Percentiles rank a stretch among this genome's conserved stretches.
phyloP scores from a whole-genome alignment of 1,140 invertebrate genomes.

The Myzus persicae region DNA sequence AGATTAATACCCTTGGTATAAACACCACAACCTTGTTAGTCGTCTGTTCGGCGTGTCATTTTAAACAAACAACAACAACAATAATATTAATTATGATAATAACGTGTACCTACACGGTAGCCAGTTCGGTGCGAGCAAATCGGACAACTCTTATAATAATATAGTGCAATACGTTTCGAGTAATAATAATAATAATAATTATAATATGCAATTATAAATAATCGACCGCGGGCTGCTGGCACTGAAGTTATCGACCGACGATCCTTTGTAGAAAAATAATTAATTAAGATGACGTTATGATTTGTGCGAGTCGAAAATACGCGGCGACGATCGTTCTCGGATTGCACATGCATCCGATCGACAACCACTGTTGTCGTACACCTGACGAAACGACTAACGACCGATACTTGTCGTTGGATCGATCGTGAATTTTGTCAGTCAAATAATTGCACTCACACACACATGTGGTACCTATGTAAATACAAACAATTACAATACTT shows the following conservation, averaged over 20 bases:
- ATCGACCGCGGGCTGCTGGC: background rate
- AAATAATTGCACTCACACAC: background rate
- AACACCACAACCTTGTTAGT: background rate
- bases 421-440: background rate
- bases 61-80: background rate
- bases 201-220: background rate
- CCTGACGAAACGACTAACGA: background rate
- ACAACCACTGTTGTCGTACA: background rate
- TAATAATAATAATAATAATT: background rate
- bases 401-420: background rate
- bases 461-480: conserved; percentile 9
- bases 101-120: background rate
- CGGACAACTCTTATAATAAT: background rate
- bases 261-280: background rate
- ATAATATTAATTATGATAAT: background rate
- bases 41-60: background rate
- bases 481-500: background rate
- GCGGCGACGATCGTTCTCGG: background rate
- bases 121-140: background rate
- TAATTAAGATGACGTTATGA: background rate
- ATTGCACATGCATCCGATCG: background rate
- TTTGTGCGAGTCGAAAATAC: background rate
- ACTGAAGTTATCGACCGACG: background rate
- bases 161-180: background rate
- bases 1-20: no score